A percentile compares a stretch with the other conserved stretches of the same genome.
phyloP scores from a whole-genome alignment of 2,797 vertebrate species.

The Remorina albescens region DNA sequence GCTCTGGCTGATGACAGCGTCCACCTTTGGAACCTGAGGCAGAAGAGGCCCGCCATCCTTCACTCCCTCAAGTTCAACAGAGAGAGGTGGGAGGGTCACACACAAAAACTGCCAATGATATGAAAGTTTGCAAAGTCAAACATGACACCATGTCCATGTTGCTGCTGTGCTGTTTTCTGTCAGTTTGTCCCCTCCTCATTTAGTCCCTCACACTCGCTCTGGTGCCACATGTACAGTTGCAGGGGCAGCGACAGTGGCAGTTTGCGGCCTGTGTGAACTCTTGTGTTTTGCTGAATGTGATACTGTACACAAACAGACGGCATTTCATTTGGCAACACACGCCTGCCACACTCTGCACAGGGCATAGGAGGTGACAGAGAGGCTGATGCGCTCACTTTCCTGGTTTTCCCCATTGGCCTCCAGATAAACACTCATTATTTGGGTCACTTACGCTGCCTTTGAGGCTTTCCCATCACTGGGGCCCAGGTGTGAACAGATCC shows the following conservation, averaged over 20 bases:
- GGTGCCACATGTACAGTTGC: constrained; percentile 43
- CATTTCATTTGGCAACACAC: constrained; percentile 50
- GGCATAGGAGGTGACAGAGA: constrained; percentile 44
- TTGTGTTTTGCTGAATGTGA: constrained; percentile 49
- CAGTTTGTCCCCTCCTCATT: constrained; percentile 28
- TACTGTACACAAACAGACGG: constrained; percentile 63
- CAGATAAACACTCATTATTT: constrained; percentile 59
- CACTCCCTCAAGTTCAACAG: constrained; percentile 98
- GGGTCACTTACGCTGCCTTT: constrained; percentile 58
- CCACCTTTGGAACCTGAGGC: constrained; percentile 98
- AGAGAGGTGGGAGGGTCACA: constrained; percentile 90
- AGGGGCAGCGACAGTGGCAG: constrained; percentile 54
- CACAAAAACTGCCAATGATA: background rate
- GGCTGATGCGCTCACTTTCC: constrained; percentile 13
- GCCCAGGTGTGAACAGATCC: constrained; percentile 64
- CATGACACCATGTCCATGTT: background rate
- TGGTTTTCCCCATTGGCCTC: constrained; percentile 30
- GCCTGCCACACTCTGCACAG: constrained; percentile 50
- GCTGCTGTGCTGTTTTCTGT: background rate
- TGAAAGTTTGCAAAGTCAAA: background rate
- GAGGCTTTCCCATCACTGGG: constrained; percentile 47
- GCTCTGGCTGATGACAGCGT: constrained; percentile 97
- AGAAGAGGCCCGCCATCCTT: constrained; percentile 97
- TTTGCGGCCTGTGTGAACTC: constrained; percentile 54
- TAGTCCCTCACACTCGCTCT: constrained; percentile 41